Evolutionary conservation across 2,888 invertebrate species (phyloP).

Genomic region (Ptychoptera contaminata): DNA sequence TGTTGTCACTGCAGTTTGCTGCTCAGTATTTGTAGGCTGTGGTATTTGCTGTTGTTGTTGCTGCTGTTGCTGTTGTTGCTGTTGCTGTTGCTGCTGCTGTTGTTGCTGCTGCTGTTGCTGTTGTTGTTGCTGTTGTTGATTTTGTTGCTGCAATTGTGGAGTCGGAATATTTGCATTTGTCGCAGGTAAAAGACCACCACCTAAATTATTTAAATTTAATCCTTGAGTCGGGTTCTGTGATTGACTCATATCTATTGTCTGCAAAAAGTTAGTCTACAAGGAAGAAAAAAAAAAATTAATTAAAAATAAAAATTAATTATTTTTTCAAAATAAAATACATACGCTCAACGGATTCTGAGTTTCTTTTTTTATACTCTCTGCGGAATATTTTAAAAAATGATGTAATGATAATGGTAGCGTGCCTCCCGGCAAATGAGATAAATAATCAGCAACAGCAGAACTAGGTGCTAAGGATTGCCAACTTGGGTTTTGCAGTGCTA

Average conservation of each 20-base stretch:
- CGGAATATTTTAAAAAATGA: conserved; percentile 70
- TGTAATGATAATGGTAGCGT: conserved; percentile 63
- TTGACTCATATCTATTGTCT: conserved; percentile 11
- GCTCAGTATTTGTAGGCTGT: conserved; percentile 25
- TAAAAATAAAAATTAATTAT: background rate
- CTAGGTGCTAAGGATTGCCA: conserved; percentile 42
- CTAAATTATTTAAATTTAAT: conserved; percentile 9
- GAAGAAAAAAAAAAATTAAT: background rate
- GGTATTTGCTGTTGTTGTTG: conserved; percentile 17
- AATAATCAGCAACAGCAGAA: conserved; percentile 70
- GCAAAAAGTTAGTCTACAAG: background rate
- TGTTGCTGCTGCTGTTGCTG: conserved; percentile 12
- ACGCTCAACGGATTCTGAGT: conserved; percentile 32
- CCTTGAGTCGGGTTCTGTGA: conserved; percentile 8
- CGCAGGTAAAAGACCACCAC: conserved; percentile 5
- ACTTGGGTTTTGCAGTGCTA: conserved; percentile 28
- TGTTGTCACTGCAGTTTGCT: conserved; percentile 3
- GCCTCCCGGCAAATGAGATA: conserved; percentile 60
- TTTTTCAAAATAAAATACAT: conserved; percentile 13
- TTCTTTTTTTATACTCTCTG: conserved; percentile 60
- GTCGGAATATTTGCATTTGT: conserved; percentile 1
- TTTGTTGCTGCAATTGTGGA: conserved; percentile 4
- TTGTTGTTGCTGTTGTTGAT: conserved; percentile 4
- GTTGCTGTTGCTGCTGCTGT: conserved; percentile 16
- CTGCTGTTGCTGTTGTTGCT: conserved; percentile 11